Evolutionary conservation across 2,888 invertebrate genomes (phyloP).

Genomic region (Lissonota sp.): DNA sequence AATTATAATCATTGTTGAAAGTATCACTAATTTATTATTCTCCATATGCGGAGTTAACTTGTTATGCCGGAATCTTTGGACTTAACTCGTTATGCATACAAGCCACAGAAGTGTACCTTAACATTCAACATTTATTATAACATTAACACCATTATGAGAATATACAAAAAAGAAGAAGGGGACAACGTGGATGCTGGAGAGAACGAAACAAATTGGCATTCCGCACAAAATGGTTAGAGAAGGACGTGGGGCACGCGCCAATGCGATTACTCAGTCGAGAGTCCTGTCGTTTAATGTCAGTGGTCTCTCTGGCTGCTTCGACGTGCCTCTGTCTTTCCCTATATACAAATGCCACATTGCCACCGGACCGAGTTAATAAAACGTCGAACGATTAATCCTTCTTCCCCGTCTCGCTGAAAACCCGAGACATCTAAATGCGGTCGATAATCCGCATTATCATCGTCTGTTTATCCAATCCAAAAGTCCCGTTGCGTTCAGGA

Average conservation of each 20-base stretch:
- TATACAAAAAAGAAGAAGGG: constrained; percentile 34
- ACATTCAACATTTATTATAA: too few species aligned
- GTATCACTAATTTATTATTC: too few species aligned
- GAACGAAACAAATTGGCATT: constrained; percentile 79
- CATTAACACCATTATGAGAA: neutral
- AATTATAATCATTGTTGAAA: too few species aligned
- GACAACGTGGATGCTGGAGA: constrained; percentile 32
- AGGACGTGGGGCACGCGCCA: constrained; percentile 75
- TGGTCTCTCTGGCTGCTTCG: constrained; percentile 28
- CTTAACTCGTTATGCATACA: too few species aligned
- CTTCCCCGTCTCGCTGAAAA: constrained; percentile 12
- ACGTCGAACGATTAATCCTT: constrained; percentile 60
- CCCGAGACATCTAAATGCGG: neutral
- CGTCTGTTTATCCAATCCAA: too few species aligned
- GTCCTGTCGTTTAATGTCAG: constrained; percentile 44
- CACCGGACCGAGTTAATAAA: constrained; percentile 66
- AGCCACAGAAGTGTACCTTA: too few species aligned
- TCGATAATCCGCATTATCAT: too few species aligned
- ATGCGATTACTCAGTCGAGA: constrained; percentile 77
- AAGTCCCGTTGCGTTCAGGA: too few species aligned
- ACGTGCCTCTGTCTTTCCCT: constrained; percentile 37
- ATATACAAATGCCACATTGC: constrained; percentile 26
- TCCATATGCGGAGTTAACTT: too few species aligned
- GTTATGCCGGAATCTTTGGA: too few species aligned
- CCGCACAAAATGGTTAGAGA: constrained; percentile 67